A percentile compares a stretch with the other conserved stretches of the same genome.
Conservation (phyloP, 2,113 vertebrate genomes). For the Hemichromis elongatus region DNA sequence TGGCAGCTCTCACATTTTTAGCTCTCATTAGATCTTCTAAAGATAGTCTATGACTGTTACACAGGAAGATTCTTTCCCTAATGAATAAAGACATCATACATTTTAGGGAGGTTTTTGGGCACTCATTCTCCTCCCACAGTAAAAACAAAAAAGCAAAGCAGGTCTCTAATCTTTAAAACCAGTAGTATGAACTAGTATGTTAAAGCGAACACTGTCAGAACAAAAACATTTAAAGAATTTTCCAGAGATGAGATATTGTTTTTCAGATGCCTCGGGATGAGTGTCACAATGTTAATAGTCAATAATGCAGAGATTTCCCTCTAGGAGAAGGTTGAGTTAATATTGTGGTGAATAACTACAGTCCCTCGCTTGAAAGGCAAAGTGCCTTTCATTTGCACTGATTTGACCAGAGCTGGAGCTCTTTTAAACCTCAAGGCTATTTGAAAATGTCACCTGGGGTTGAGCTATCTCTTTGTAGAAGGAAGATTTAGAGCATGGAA, state of each 20-base stretch:
- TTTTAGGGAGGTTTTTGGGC: background rate
- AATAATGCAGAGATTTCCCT: background rate
- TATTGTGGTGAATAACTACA: background rate
- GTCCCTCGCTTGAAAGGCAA: background rate
- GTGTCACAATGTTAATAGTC: background rate
- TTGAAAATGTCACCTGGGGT: constrained; percentile 31
- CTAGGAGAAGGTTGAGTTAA: background rate
- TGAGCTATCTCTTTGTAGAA: constrained; percentile 14
- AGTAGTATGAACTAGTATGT: background rate
- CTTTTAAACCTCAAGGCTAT: constrained; percentile 17
- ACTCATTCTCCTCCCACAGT: background rate
- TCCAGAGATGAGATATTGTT: background rate
- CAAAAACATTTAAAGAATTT: background rate
- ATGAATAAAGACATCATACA: background rate
- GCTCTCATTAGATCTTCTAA: background rate
- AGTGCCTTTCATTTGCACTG: background rate
- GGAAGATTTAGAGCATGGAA: constrained; percentile 17
- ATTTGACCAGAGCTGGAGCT: background rate
- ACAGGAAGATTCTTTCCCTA: background rate
- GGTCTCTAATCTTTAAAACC: background rate
- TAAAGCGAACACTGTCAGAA: background rate
- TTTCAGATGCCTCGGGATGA: background rate
- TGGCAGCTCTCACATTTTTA: background rate
- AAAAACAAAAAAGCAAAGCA: too few relatives aligned
- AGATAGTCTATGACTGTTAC: background rate